Evolutionary conservation across 2,113 vertebrate species (phyloP), one percentile per base, ranked within the genome.

Genomic region (Bufo bufo): DNA sequence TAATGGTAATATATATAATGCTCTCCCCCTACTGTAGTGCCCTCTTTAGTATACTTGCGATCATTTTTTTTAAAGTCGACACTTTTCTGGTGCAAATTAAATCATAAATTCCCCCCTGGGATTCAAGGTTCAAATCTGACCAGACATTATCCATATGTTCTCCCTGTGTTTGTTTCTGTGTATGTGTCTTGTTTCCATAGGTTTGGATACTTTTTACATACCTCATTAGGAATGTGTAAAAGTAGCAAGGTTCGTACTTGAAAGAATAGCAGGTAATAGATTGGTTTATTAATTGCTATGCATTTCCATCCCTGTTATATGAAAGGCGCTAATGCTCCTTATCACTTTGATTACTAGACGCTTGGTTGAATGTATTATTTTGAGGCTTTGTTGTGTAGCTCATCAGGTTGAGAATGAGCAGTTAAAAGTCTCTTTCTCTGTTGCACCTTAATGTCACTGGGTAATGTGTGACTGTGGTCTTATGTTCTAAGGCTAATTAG

Each of bases 291-390:
- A 69, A 23, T 85, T 59, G 33, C 10, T 50, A 16, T 77, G 47
- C 74, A n/a, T 75, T 78, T 79, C 59, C 45, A 86, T 56, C 3
- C 17, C 6, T 65, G 16, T 54, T 43, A 23, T 63, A 19, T 52
- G 58, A 43, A 52, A 86, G 85, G 47, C 7, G 71, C 47, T 78
- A 86, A 66, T 65, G 65, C 49, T 45, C 75, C n/a, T 79, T 47
- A 63, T 66, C 45, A 49, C 85, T 50, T 10, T 66, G 85, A 86
- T 52, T 78, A 33, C 59, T 10, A 77, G 59, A 66, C 75, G 45
- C 75, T 86, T 54, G 20, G 47, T 78, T 54, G 52, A 86, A 66
- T 79, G 85, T 86, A 75, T 86, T 65, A 72, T n/a, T 87, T 74
- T 72, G 33, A 20, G 33, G 13, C 7, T 75, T 75, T 81, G 47